Percentiles rank a stretch among this genome's conserved stretches.
Conservation (phyloP, 2,113 vertebrate genomes). For the Egretta garzetta region DNA sequence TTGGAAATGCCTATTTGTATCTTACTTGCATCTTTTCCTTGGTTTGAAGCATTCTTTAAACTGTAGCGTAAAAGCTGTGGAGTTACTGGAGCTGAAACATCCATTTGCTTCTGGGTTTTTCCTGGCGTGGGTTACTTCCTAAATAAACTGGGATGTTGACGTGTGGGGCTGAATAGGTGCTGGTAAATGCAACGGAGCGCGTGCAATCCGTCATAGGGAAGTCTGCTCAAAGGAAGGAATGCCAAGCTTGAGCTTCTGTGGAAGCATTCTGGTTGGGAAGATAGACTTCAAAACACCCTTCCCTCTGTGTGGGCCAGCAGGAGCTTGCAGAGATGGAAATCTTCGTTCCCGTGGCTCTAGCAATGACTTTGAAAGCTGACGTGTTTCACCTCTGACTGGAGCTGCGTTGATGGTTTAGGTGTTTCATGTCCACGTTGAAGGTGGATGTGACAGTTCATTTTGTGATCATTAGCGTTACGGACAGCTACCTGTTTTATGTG, state of each 20-base stretch:
- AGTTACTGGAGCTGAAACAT: not conserved
- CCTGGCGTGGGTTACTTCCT: not conserved
- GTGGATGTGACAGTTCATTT: not conserved
- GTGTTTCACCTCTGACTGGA: not conserved
- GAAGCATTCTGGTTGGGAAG: not conserved
- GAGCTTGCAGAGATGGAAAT: not conserved
- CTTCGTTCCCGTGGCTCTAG: not conserved
- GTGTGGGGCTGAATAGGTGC: not conserved
- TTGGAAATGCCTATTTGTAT: not conserved
- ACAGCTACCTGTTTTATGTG: not conserved
- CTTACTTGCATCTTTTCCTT: not conserved
- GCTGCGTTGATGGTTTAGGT: not conserved
- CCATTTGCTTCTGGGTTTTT: not conserved
- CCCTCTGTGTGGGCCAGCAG: fast-evolving
- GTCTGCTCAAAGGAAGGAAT: not conserved
- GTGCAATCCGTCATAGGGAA: not conserved
- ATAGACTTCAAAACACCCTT: not conserved
- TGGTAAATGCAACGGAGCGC: not conserved
- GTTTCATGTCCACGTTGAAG: not conserved
- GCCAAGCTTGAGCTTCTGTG: not conserved
- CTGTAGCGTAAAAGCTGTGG: not conserved
- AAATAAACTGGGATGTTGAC: not conserved
- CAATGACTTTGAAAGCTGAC: not conserved
- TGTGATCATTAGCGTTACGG: not conserved
- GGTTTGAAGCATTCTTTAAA: not conserved